These are phyloP conservation scores for Ormyrus rosae DNA, from an alignment of 2,888 invertebrate genomes.

Conservation along the genomic window DNA sequence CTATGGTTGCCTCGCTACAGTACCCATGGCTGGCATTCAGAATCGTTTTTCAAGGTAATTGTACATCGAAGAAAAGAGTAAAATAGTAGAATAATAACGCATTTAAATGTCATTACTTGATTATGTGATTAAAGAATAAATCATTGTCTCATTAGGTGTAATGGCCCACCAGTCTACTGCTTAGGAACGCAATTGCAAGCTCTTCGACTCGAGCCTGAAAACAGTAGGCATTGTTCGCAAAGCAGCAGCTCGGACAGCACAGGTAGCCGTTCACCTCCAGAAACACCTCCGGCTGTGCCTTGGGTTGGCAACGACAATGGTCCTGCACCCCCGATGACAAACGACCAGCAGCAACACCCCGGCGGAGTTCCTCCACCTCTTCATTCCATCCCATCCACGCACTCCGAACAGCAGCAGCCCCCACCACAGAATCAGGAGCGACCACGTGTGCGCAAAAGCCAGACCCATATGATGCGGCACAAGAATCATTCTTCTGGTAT, in stretches of 20 bases:
- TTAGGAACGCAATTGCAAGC: conserved; percentile 76
- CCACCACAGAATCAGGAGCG: conserved; percentile 65
- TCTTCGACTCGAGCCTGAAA: conserved; percentile 77
- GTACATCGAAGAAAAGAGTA: background rate
- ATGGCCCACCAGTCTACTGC: conserved; percentile 68
- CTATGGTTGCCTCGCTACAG: conserved; percentile 72
- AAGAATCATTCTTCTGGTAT: conserved; percentile 65
- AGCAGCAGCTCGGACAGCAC: conserved; percentile 77
- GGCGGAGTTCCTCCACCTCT: conserved; percentile 62
- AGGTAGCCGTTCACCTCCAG: conserved; percentile 78
- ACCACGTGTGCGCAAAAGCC: conserved; percentile 69
- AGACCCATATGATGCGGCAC: conserved; percentile 69
- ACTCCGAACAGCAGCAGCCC: conserved; percentile 74
- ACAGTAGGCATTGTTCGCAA: conserved; percentile 77
- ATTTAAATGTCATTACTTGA: background rate
- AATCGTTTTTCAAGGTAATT: conserved; percentile 71
- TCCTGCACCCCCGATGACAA: background rate
- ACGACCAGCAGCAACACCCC: conserved; percentile 58
- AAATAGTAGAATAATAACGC: too few species aligned
- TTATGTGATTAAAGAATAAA: background rate
- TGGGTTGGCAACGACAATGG: conserved; percentile 69
- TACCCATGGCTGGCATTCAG: conserved; percentile 70
- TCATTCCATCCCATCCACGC: conserved; percentile 75
- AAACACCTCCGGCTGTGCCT: conserved; percentile 78
- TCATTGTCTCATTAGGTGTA: conserved; percentile 30